A percentile compares a stretch with the other conserved stretches of the same genome.
phyloP scores from a whole-genome alignment of 2,888 invertebrate genomes.

The Noctua fimbriata region DNA sequence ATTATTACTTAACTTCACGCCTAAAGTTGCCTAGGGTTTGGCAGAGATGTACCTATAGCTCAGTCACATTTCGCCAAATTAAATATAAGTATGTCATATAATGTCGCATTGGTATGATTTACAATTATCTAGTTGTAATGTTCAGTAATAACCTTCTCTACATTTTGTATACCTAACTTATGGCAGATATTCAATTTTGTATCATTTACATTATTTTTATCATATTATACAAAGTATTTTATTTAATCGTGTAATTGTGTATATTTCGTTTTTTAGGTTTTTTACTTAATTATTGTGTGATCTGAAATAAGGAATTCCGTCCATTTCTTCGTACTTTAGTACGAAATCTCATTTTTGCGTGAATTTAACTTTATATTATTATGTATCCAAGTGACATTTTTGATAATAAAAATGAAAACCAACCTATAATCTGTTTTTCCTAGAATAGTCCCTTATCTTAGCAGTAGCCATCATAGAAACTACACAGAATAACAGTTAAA shows the following conservation, averaged over 20 bases:
- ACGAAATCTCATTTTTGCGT: slow-evolving; percentile 69
- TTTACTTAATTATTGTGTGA: slow-evolving; percentile 62
- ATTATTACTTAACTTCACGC: not conserved
- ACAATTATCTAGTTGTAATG: not conserved
- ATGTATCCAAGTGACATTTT: slow-evolving; percentile 53
- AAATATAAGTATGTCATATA: not conserved
- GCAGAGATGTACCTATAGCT: not conserved
- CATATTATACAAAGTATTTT: not conserved
- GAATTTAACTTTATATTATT: slow-evolving; percentile 30
- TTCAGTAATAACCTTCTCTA: not conserved
- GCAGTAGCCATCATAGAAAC: not conserved
- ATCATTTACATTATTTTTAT: not conserved
- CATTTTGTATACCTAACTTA: not conserved
- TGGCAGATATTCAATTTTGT: slow-evolving; percentile 12
- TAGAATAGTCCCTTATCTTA: not conserved
- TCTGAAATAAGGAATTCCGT: slow-evolving; percentile 76
- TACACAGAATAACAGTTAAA: not conserved
- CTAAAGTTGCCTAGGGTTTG: not conserved
- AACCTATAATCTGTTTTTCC: slow-evolving; percentile 29
- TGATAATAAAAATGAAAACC: slow-evolving; percentile 60
- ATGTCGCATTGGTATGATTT: not conserved
- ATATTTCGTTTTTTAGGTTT: slow-evolving; percentile 49
- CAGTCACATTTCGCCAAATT: not conserved
- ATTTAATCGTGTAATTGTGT: slow-evolving; percentile 23
- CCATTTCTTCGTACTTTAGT: slow-evolving; percentile 76